A percentile compares a stretch with the other conserved stretches of the same genome.
Evolutionary conservation across 2,888 invertebrate species (phyloP).

Genomic region (Noctua pronuba): DNA sequence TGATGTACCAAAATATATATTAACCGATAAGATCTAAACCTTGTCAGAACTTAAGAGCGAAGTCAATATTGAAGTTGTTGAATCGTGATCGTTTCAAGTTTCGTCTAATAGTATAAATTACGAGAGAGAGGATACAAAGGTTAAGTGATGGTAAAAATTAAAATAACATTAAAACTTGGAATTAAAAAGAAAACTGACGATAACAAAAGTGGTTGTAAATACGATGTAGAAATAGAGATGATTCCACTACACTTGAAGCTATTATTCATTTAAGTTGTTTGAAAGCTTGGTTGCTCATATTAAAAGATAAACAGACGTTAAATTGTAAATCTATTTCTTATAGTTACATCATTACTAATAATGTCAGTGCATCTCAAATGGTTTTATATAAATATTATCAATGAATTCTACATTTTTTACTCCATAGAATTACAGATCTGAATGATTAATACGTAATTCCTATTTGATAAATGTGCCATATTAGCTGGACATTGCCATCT

Average conservation of each 20-base stretch:
- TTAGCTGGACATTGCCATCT: constrained; percentile 61
- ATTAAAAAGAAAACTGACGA: background rate
- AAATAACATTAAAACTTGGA: background rate
- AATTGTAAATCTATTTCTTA: constrained; percentile 35
- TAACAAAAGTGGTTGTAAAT: background rate
- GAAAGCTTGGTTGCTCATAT: constrained; percentile 13
- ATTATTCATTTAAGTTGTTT: background rate
- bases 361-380: constrained; percentile 33
- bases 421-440: constrained; percentile 10
- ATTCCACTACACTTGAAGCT: background rate
- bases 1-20: background rate
- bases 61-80: constrained; percentile 24
- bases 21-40: constrained; percentile 13
- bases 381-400: constrained; percentile 30
- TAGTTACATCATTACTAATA: constrained; percentile 23
- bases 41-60: constrained; percentile 11
- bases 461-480: constrained; percentile 57
- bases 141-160: background rate
- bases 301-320: constrained; percentile 5
- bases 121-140: background rate
- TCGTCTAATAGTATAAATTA: background rate
- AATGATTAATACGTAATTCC: constrained; percentile 55
- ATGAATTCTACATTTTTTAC: constrained; percentile 29
- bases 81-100: constrained; percentile 18
- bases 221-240: background rate